Evolutionary conservation across 2,113 vertebrate species (phyloP).

Genomic region (Leptosomus discolor): DNA sequence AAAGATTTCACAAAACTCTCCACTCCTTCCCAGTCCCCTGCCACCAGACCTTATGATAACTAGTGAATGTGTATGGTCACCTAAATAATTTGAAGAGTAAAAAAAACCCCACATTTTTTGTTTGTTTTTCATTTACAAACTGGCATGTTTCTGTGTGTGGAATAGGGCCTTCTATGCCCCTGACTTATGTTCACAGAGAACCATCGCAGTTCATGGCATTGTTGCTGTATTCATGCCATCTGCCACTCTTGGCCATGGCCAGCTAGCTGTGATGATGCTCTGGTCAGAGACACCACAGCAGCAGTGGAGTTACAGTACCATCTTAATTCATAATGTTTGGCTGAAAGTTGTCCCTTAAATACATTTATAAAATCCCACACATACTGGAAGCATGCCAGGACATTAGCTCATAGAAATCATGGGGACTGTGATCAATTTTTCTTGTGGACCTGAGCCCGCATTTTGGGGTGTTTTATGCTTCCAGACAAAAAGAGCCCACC

Average conservation of each 20-base stretch:
- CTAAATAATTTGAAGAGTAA: background rate
- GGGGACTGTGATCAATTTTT: background rate
- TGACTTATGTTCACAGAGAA: background rate
- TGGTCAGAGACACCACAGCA: background rate
- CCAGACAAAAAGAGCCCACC: background rate
- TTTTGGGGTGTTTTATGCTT: background rate
- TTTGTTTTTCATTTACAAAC: background rate
- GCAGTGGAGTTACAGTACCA: background rate
- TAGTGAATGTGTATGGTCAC: background rate
- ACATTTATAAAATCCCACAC: background rate
- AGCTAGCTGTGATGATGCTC: background rate
- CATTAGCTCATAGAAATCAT: background rate
- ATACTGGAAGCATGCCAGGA: background rate
- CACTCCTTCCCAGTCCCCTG: background rate
- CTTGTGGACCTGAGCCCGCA: background rate
- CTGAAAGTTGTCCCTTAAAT: background rate
- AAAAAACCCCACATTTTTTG: background rate
- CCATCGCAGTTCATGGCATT: background rate
- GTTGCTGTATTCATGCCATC: background rate
- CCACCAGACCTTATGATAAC: background rate
- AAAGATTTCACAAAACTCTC: background rate
- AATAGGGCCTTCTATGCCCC: background rate
- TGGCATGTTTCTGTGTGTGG: background rate
- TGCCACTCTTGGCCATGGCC: background rate
- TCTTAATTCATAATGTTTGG: background rate